phyloP scores from a whole-genome alignment of 2,113 vertebrate species.

The Leucopsar rothschildi region DNA sequence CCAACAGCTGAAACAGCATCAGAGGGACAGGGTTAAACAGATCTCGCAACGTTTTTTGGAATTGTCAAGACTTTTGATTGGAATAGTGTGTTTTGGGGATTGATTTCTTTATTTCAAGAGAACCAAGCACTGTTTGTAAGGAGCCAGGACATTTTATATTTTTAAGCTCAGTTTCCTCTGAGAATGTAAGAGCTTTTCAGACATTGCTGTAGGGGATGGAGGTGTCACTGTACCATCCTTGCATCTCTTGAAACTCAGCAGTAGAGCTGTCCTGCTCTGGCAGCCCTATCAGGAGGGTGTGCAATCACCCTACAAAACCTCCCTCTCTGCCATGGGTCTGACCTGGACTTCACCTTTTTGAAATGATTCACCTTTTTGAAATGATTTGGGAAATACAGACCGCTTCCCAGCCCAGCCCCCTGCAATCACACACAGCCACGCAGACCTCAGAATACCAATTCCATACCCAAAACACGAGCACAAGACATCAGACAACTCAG shows the following conservation, averaged over 20 bases:
- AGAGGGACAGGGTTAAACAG: background rate
- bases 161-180: background rate
- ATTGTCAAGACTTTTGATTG: fast-evolving
- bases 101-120: background rate
- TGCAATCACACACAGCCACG: background rate
- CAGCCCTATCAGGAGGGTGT: background rate
- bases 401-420: background rate
- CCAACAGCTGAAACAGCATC: background rate
- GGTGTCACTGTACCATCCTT: background rate
- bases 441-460: background rate
- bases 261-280: background rate
- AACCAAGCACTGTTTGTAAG: background rate
- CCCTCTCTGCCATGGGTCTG: background rate
- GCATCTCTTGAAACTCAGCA: background rate
- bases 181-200: background rate
- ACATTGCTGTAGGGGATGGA: background rate
- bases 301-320: fast-evolving
- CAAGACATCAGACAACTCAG: background rate
- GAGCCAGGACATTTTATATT: background rate
- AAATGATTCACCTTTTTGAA: background rate
- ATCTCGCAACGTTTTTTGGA: background rate
- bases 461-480: background rate
- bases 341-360: background rate
- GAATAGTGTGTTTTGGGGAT: background rate
- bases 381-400: background rate